Percentiles rank a stretch among this genome's conserved stretches.
These are phyloP conservation scores for Herminia tarsipennalis DNA, from an alignment of 2,888 invertebrate species.

Conservation along the genomic window DNA sequence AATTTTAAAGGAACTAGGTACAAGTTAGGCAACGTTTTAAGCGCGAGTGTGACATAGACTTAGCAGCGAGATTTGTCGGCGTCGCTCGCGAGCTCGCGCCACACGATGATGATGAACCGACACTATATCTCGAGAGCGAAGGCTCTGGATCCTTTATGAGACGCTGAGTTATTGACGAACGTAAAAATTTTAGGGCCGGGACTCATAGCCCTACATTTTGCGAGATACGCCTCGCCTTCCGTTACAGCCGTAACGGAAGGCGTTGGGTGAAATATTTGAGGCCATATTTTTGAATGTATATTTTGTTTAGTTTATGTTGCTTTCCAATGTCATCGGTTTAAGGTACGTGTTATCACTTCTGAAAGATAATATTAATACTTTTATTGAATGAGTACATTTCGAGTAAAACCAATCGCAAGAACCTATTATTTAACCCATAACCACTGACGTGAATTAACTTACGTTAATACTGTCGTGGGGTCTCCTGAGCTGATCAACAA, in stretches of 20 bases:
- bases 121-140: conserved; percentile 14
- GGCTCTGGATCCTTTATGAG: conserved; percentile 13
- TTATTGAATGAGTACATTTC: not conserved
- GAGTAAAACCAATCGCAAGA: too few species aligned
- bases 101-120: conserved; percentile 31
- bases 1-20: too few species aligned
- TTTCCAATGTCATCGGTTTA: conserved; percentile 3
- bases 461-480: too few species aligned
- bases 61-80: conserved; percentile 27
- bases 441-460: too few species aligned
- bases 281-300: not conserved
- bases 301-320: not conserved
- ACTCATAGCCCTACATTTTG: conserved; percentile 1
- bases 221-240: too few species aligned
- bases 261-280: not conserved
- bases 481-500: too few species aligned
- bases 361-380: not conserved
- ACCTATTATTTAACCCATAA: too few species aligned
- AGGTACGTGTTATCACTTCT: not conserved
- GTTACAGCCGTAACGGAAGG: not conserved
- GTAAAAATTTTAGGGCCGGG: conserved; percentile 5
- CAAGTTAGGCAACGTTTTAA: not conserved
- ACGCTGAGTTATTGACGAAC: conserved; percentile 25
- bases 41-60: not conserved
- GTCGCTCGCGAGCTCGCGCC: conserved; percentile 20